These are phyloP conservation scores for Pelochelys cantorii DNA, from an alignment of 2,797 vertebrate species.

Conservation along the genomic window DNA sequence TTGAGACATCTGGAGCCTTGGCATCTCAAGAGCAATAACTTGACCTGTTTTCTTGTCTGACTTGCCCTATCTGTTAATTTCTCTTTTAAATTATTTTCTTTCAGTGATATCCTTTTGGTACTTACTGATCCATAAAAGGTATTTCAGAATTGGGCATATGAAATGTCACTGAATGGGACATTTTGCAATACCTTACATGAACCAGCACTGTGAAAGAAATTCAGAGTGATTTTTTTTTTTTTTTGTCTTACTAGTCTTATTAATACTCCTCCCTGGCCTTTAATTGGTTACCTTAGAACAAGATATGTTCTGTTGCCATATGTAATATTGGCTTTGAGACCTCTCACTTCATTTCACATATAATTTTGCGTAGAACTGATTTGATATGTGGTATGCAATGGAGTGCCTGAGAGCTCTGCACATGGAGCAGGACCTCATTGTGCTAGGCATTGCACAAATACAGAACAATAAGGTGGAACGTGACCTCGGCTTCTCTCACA, in stretches of 20 bases:
- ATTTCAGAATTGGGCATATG: background rate
- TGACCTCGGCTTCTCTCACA: background rate
- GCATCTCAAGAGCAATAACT: background rate
- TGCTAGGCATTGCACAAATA: background rate
- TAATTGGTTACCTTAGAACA: background rate
- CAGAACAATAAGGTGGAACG: background rate
- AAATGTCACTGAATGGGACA: background rate
- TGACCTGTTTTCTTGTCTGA: background rate
- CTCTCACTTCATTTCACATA: background rate
- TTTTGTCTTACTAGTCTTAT: background rate
- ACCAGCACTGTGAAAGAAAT: background rate
- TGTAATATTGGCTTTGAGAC: background rate
- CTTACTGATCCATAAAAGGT: background rate
- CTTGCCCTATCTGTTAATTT: background rate
- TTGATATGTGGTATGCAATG: background rate
- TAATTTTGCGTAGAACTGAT: background rate
- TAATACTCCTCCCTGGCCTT: background rate
- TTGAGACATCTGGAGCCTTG: background rate
- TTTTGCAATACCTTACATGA: background rate
- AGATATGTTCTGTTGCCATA: background rate
- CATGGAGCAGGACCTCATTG: background rate
- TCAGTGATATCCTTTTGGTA: background rate
- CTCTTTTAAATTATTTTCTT: background rate
- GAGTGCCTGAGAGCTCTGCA: background rate
- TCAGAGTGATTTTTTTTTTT: background rate